Base-by-base conservation (phyloP, 2,113 vertebrate genomes). In the Trematomus loennbergii region DNA sequence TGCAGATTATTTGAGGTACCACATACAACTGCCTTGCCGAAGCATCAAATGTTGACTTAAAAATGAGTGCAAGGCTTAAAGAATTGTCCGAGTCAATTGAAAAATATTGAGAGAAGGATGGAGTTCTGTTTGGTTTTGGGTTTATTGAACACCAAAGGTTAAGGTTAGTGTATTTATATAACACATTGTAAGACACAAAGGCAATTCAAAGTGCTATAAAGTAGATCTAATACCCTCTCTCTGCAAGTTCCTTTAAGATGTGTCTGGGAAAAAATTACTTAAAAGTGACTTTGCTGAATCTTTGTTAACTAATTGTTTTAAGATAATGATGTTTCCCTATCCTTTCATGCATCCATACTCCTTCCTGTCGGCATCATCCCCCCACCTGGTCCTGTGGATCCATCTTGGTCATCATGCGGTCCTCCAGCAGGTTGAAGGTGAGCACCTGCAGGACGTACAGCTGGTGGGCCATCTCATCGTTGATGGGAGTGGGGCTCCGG, bases 401-500 rank as follows among this genome's bases (percentile, higher is more conserved):
- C 98, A 99, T 99, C 94, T 98, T 99, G 80, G 98, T 98, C 97
- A 99, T 99, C 98, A 99, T 98, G 79, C 98, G 95, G 90, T 99
- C 98, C 92, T 99, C 98, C 86, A 99, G 89, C 75, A 99, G 96
- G 88, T 99, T 99, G 75, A 99, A 99, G 65, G 96, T 98, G 58
- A 99, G 96, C n/a, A 99, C 97, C 94, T 99, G 98, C 12, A 97
- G 94, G 67, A 99, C 98, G 6, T 99, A 99, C 10, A 99, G 95
- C 93, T 99, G 98, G 75, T 99, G 98, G 1, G 98, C 97, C 98
- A 99, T 99, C 90, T 99, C 98, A 3, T 99, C 97, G 77, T 98
- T 99, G 88, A 99, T 98, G 78, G 96, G 93, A 10, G 94, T 96
- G 79, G 96, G 92, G 54, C 97, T 96, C 77, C 97, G 96, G 91